Conservation (phyloP, 2,888 invertebrate genomes). For the Anthrax anthrax region DNA sequence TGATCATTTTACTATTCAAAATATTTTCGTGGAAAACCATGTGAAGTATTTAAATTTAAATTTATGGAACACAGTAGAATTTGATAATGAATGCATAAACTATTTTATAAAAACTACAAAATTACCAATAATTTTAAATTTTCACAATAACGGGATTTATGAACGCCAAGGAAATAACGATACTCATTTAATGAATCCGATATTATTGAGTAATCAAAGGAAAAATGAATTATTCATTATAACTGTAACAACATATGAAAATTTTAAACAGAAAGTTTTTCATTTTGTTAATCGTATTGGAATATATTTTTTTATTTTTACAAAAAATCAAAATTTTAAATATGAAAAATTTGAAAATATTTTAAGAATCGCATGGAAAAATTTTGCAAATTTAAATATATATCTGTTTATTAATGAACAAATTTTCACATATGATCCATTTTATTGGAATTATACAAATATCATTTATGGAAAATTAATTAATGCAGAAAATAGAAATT, state of each 20-base stretch:
- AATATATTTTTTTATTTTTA: conserved; percentile 1
- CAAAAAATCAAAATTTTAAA: neutral
- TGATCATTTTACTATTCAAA: too few relatives aligned
- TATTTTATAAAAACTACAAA: neutral
- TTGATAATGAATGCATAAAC: neutral
- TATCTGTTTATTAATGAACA: neutral
- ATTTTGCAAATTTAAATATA: neutral
- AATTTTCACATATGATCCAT: conserved; percentile 1
- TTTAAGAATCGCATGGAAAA: neutral
- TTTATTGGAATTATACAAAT: neutral
- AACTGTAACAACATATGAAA: neutral
- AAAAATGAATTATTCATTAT: neutral
- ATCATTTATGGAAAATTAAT: neutral
- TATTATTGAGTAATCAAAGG: too few relatives aligned
- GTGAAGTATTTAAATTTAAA: neutral
- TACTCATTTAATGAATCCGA: too few relatives aligned
- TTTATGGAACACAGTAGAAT: neutral
- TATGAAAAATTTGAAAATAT: neutral
- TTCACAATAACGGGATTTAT: neutral
- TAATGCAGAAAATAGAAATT: neutral
- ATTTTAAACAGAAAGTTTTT: neutral
- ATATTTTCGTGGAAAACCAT: neutral
- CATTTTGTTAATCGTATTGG: neutral
- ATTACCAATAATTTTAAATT: neutral
- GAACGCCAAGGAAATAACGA: too few relatives aligned